Evolutionary conservation across 2,797 vertebrate species (phyloP).

Genomic region (Parauchenoglanis ngamensis): DNA sequence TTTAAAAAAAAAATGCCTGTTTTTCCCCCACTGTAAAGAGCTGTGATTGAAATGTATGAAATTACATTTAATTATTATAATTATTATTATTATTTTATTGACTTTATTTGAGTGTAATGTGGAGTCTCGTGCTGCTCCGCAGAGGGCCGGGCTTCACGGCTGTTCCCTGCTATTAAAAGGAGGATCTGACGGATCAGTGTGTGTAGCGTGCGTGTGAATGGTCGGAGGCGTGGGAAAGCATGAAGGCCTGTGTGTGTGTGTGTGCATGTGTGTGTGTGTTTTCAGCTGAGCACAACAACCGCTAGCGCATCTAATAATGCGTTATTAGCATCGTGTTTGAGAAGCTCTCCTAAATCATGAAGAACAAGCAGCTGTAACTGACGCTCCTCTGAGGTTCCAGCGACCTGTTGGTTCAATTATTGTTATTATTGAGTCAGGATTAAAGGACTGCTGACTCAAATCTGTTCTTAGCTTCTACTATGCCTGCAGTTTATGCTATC

Average conservation of each 20-base stretch:
- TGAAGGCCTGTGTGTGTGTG: not conserved
- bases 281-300: not conserved
- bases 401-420: not conserved
- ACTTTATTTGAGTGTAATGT: not conserved
- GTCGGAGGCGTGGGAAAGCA: constrained; percentile 61
- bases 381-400: not conserved
- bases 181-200: constrained; percentile 56
- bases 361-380: not conserved
- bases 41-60: not conserved
- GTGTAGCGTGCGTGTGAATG: constrained; percentile 51
- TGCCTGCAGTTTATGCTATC: not conserved
- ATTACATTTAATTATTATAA: not conserved
- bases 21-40: not conserved
- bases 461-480: not conserved
- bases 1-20: not conserved
- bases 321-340: constrained; percentile 25
- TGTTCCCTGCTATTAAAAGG: constrained; percentile 56
- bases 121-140: not conserved
- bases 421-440: not conserved
- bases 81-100: not conserved
- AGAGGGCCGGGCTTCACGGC: constrained; percentile 45
- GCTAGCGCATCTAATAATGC: not conserved
- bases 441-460: not conserved
- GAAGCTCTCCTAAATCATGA: not conserved
- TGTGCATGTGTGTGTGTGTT: not conserved